Evolutionary conservation across 2,113 vertebrate genomes (phyloP).

Genomic region (Baryphthengus martii): DNA sequence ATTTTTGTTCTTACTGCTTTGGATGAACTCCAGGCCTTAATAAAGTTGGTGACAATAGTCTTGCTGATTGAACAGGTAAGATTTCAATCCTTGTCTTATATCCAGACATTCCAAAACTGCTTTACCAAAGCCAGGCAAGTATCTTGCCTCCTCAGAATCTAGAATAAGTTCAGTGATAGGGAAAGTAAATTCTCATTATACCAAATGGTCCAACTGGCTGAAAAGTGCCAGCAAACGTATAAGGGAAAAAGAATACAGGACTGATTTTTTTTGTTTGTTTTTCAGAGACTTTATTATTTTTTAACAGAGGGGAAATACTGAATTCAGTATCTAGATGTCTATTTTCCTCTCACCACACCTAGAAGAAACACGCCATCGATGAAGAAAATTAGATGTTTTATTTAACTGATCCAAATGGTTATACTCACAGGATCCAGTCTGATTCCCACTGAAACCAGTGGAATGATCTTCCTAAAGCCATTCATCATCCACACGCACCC

Average conservation of each 20-base stretch:
- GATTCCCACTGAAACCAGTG: background rate
- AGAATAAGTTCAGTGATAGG: background rate
- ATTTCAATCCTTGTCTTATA: background rate
- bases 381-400: background rate
- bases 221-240: background rate
- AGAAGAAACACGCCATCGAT: background rate
- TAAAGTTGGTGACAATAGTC: background rate
- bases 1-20: background rate
- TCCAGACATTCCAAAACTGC: background rate
- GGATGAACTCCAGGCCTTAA: background rate
- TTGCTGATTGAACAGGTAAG: background rate
- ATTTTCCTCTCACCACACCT: background rate
- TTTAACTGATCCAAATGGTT: background rate
- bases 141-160: background rate
- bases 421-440: background rate
- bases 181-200: background rate
- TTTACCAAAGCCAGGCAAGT: background rate
- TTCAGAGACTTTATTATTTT: background rate
- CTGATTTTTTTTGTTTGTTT: background rate
- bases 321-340: background rate
- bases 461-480: background rate
- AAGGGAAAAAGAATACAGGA: background rate
- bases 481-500: fast-evolving
- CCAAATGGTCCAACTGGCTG: background rate
- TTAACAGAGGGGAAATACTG: background rate